phyloP scores from a whole-genome alignment of 1,140 invertebrate species.

The Ostrea denselamellosa region DNA sequence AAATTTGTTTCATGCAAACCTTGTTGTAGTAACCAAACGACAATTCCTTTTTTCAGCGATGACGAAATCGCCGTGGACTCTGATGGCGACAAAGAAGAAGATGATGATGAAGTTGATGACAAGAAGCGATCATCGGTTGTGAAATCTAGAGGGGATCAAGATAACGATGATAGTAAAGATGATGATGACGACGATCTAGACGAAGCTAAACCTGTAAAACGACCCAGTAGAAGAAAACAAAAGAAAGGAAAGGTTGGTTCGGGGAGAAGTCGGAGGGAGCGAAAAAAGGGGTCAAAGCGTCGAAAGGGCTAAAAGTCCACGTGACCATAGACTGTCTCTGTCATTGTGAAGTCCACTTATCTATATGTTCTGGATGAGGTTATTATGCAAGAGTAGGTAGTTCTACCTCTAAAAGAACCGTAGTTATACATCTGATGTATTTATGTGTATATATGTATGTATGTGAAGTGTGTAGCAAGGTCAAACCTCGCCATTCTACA shows the following conservation, averaged over 20 bases:
- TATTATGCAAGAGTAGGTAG: not conserved
- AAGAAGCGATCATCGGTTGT: not conserved
- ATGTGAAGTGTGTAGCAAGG: not conserved
- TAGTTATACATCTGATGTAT: not conserved
- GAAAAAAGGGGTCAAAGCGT: conserved; percentile 15
- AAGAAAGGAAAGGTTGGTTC: not conserved
- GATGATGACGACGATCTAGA: not conserved
- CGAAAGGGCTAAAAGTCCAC: not conserved
- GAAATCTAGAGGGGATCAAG: not conserved
- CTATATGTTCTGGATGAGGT: not conserved
- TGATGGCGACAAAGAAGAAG: not conserved
- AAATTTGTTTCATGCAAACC: not conserved
- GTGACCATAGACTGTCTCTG: not conserved
- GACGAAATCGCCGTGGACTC: not conserved
- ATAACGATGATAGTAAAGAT: not conserved
- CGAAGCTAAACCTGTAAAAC: not conserved
- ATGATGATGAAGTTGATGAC: not conserved
- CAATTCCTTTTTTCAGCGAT: not conserved
- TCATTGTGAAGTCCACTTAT: not conserved
- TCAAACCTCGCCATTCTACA: not conserved
- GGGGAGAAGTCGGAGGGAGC: conserved; percentile 20
- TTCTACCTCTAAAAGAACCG: conserved; percentile 28
- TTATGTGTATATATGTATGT: not conserved
- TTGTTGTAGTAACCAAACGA: not conserved
- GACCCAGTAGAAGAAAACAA: not conserved